A percentile compares a stretch with the other conserved stretches of the same genome.
These are phyloP conservation scores for Tetramorium simillimum DNA, from an alignment of 1,140 invertebrate species.

Conservation along the genomic window DNA sequence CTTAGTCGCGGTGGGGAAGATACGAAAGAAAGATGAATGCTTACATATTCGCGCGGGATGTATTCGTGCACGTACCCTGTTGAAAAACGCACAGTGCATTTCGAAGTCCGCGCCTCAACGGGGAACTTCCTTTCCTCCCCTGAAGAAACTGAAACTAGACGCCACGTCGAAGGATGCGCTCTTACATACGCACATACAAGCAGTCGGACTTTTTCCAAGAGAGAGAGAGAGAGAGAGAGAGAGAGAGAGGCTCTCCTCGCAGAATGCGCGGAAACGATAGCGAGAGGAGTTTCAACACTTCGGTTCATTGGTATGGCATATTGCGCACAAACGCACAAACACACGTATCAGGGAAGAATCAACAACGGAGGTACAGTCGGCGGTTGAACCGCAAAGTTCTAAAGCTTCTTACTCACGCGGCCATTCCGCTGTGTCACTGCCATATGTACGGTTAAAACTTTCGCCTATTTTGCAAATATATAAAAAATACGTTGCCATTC, in stretches of 20 bases:
- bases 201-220: constrained; percentile 38
- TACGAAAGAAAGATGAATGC: constrained; percentile 65
- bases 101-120: constrained; percentile 18
- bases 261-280: constrained; percentile 31
- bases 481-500: not conserved
- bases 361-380: constrained; percentile 31
- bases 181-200: constrained; percentile 23
- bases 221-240: constrained; percentile 18
- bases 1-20: constrained; percentile 62
- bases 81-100: constrained; percentile 8
- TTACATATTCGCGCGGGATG: constrained; percentile 44
- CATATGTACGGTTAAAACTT: not conserved
- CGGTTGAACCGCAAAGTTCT: constrained; percentile 26
- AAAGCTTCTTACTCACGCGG: constrained; percentile 38
- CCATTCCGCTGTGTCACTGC: constrained; percentile 11
- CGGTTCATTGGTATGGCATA: not conserved
- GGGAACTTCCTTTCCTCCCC: constrained; percentile 14
- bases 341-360: constrained; percentile 7
- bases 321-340: not conserved
- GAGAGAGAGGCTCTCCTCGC: constrained; percentile 7
- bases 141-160: constrained; percentile 6
- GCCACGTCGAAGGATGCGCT: not conserved
- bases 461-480: constrained; percentile 12
- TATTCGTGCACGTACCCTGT: constrained; percentile 27
- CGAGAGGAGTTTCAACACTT: constrained; percentile 53